Evolutionary conservation across 92 coral and sea anemone species (phyloP), one percentile per base, ranked within the genome.

Genomic region (Micromussa lordhowensis): DNA sequence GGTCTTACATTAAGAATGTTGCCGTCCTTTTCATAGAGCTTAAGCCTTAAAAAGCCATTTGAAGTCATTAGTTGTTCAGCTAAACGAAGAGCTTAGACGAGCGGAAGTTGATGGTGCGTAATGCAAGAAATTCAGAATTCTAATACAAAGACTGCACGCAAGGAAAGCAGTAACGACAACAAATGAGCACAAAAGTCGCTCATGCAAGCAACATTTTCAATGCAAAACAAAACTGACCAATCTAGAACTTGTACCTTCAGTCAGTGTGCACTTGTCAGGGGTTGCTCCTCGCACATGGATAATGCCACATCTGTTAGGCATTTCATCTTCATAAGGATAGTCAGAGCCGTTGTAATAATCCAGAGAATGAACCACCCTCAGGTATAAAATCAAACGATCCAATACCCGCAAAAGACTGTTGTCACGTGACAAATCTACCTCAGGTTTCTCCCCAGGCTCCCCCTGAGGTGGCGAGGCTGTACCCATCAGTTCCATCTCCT

Each of bases 241-340:
- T 28, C 34, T 9, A 26, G 19, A 18, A 4, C 26, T 38, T 82
- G 16, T 59, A 97, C 99, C 99, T 97, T 97, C 99, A 32, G 90
- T 90, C 26, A 91, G 92, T 26, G 98, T 92, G 31, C 96, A 92
- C 53, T 97, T 97, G 72, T 97, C 99, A 5, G 99, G 99, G 24
- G 94, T 77, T 4, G 96, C 82, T 34, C 95, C 96, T 51, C 99
- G 92, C 31, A 97, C 98, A 83, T 97, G 98, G 9, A 97, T 82
- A 22, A 97, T 97, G 18, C 99, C 99, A 88, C 99, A 97, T 82
- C 99, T 89, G 82, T 97, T 95, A 13, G 99, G 99, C 99, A 97
- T 97, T 88, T 97, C 99, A 58, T 97, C 99, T 79, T 97, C 99
- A 49, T 97, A 95, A 8, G 98, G 98, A 44, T 97, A 97, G 84